phyloP scores from a whole-genome alignment of 1,140 invertebrate genomes.

The Drosophila repletoides region DNA sequence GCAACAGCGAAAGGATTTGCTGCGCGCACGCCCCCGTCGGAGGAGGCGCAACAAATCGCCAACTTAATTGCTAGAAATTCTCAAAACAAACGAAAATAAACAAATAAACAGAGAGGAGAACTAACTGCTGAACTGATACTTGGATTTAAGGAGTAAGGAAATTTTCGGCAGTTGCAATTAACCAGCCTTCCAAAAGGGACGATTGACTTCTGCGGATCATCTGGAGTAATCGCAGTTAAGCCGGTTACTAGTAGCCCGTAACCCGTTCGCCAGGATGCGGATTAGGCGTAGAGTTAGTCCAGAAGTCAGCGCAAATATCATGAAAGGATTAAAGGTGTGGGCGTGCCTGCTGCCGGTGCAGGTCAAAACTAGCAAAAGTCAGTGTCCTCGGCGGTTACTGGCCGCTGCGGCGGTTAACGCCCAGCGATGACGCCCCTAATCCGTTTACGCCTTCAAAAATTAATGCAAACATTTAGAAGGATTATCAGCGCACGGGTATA shows the following conservation, averaged over 20 bases:
- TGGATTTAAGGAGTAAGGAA: slow-evolving; percentile 8
- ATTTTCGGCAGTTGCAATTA: slow-evolving; percentile 42
- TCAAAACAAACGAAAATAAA: slow-evolving; percentile 80
- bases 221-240: slow-evolving; percentile 73
- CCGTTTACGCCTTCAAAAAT: slow-evolving; percentile 77
- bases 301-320: slow-evolving; percentile 73
- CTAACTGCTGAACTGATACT: slow-evolving; percentile 19
- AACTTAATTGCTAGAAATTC: slow-evolving; percentile 76
- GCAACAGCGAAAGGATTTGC: neutral
- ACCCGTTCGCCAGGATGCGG: slow-evolving; percentile 27
- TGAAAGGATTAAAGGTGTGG: slow-evolving; percentile 64
- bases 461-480: slow-evolving; percentile 82
- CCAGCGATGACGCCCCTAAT: slow-evolving; percentile 63
- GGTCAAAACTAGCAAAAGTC: slow-evolving; percentile 23
- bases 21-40: slow-evolving; percentile 56
- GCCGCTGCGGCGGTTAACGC: slow-evolving; percentile 72
- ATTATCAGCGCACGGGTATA: slow-evolving; percentile 59
- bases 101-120: slow-evolving; percentile 64
- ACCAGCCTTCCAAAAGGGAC: slow-evolving; percentile 27
- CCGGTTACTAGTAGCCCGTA: slow-evolving; percentile 47
- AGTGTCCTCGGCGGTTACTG: slow-evolving; percentile 58
- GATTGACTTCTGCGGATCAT: slow-evolving; percentile 79
- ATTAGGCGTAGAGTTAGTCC: slow-evolving; percentile 58
- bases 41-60: slow-evolving; percentile 48
- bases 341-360: slow-evolving; percentile 42